Base-by-base conservation (phyloP, 2,888 invertebrate species). In the Polia nebulosa region DNA sequence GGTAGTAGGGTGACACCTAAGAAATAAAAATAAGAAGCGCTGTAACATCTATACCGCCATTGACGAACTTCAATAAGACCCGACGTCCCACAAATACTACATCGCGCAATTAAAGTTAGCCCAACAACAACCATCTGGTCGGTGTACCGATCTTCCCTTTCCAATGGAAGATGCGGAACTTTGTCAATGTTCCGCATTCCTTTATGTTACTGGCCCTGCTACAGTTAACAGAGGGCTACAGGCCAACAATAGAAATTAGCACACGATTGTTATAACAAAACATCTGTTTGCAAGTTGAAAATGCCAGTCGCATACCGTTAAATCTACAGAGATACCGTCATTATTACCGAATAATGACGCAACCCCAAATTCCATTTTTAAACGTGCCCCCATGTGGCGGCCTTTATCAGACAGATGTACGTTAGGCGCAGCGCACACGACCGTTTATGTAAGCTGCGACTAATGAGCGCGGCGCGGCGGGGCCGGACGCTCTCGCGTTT, bases 401-500 rank as follows among this genome's bases (percentile, higher is more conserved):
- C 29, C 32, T 75, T 59, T 41, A 55, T 65, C 70, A 64, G 65
- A 69, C 61, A 59, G 60, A 55, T 70, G 57, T 39, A 25, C n/a
- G 34, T 45, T 61, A 53, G 52, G 61, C 69, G 72, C 47, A 66
- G 61, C 36, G 64, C 61, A 70, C 53, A 70, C 34, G 56, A 53
- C 25, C 77, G 56, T 55, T 68, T 66, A 69, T 73, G 66, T 81
- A 78, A 77, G 79, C 56, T 68, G 52, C 72, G 66, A 80, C 83
- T 86, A 83, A 83, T 83, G 78, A 80, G 77, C 68, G 73, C 49
- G 47, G 11, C 65, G 11, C 65, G 76, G 4, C 61, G 74, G 55
- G 66, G 70, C 65, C 68, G 78, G 75, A 71, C 66, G 73, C 78
- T 78, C 76, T 80, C 79, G 76, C 66, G 69, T 81, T 81, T 76